Conservation (phyloP, 2,113 vertebrate species). For the human (Homo sapiens) region GRCh38 chr7:122508501-122509000, state of each 20-base stretch:
- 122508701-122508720: background rate
- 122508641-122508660: conserved; percentile 14
- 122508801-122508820: background rate
- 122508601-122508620: too few species aligned
- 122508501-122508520: too few species aligned
- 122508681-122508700: background rate
- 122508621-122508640: background rate
- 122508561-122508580: too few species aligned
- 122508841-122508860: background rate
- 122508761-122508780: too few species aligned
- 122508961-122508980: background rate
- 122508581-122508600: too few species aligned
- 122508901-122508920: background rate
- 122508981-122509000: background rate
- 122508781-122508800: background rate
- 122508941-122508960: background rate
- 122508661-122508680: background rate
- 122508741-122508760: background rate
- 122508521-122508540: too few species aligned
- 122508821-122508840: background rate
- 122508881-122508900: background rate
- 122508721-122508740: background rate
- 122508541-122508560: too few species aligned
- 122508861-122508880: background rate
- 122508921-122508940: background rate